Base-by-base conservation (phyloP, 1,140 invertebrate genomes). In the Lucilia sericata region DNA sequence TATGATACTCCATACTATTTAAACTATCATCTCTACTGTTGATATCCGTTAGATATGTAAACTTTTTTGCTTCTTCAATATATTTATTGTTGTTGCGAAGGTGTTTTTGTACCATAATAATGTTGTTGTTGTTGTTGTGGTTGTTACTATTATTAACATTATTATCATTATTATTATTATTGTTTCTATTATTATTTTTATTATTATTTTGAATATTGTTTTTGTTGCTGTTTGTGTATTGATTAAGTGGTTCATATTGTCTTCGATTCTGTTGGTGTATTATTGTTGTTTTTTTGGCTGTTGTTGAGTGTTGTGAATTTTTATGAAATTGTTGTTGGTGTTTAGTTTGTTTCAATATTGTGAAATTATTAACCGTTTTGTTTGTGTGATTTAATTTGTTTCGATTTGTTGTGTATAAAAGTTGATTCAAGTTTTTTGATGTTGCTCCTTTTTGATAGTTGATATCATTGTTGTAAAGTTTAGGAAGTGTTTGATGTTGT, bases 1-100 rank as follows among this genome's bases (percentile, higher is more conserved):
- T 70, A 70, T 70, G 21, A 70, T 70, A 70, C n/a, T 65, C 25
- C 14, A 60, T 13, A 82, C 17, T 60, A 84, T 74, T 85, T 36
- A 49, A 85, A 88, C 86, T 87, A 88, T 89, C 87, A 85, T 83
- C 87, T 86, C 84, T 88, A 84, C 84, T 86, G 86, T 88, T 86
- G 87, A 89, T 89, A 88, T 89, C 88, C 86, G 89, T 85, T 17
- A 88, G 88, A 89, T 89, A 89, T 89, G 88, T 89, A 70, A 87
- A 88, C 88, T 89, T 88, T 84, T 83, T 70, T 70, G 21, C 88
- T 84, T 86, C 85, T 82, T 85, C 78, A 84, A 86, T 87, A 47
- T 82, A 83, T 85, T 86, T 87, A 55, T 82, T 85, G 30, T 86
- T 87, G 75, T 51, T 86, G 80, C 55, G 55, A 60, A 60, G 14